Conservation (phyloP, 2,888 invertebrate species). For the Cephus rjabovi region DNA sequence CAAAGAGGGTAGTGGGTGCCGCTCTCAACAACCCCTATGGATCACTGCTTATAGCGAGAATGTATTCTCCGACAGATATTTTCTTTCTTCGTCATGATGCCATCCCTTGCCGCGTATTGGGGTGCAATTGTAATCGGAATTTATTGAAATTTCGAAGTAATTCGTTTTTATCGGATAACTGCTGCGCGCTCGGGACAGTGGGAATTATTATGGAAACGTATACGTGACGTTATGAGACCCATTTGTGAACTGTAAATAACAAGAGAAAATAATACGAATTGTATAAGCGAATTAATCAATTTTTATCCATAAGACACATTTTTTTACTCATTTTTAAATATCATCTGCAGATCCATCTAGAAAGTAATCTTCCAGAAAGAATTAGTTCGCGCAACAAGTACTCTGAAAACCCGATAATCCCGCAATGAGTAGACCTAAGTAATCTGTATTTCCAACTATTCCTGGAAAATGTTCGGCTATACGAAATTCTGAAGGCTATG, state of each 20-base stretch:
- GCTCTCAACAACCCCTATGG: slow-evolving; percentile 17
- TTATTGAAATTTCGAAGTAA: slow-evolving; percentile 32
- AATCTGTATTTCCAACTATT: background rate
- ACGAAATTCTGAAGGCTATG: background rate
- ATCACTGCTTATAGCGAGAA: slow-evolving; percentile 15
- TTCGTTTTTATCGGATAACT: slow-evolving; percentile 23
- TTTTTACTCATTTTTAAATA: background rate
- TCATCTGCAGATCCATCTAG: background rate
- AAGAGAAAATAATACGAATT: background rate
- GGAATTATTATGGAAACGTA: background rate
- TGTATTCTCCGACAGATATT: background rate
- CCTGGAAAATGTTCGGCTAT: background rate
- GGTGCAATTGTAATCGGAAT: slow-evolving; percentile 37
- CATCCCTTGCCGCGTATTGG: slow-evolving; percentile 15
- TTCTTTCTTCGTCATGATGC: background rate
- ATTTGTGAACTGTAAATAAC: background rate
- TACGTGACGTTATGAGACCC: background rate
- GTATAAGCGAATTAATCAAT: background rate
- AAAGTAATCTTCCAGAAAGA: background rate
- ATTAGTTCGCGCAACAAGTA: background rate
- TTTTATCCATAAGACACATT: background rate
- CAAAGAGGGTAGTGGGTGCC: slow-evolving; percentile 4
- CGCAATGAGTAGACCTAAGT: background rate
- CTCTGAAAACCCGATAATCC: background rate
- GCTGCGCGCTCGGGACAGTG: background rate